Evolutionary conservation across 2,113 vertebrate species (phyloP).

Genomic region (Phocoena sinus): DNA sequence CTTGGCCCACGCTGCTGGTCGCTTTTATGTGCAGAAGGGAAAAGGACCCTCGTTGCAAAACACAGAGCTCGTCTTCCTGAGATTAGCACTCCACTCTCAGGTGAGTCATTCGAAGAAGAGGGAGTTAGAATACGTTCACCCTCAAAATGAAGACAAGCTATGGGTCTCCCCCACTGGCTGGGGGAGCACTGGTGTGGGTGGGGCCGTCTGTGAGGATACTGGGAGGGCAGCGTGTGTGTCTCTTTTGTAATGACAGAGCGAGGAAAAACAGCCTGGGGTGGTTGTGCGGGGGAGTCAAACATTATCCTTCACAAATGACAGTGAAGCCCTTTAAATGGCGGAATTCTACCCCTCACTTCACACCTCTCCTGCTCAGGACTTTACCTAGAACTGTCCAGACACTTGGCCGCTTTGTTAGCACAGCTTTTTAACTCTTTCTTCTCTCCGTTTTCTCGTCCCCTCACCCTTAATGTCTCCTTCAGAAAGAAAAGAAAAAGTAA

Average conservation of each 20-base stretch:
- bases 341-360: not conserved
- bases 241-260: constrained; percentile 42
- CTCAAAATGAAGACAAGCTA: not conserved
- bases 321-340: not conserved
- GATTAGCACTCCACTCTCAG: not conserved
- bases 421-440: not conserved
- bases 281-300: not conserved
- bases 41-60: not conserved
- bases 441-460: not conserved
- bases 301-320: constrained; percentile 39
- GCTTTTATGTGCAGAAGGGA: not conserved
- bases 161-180: not conserved
- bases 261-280: constrained; percentile 18
- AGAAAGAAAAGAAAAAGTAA: not conserved
- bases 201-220: not conserved
- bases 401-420: not conserved
- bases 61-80: not conserved
- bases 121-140: not conserved
- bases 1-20: rapidly evolving
- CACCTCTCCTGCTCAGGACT: not conserved
- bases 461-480: not conserved
- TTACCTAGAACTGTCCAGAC: not conserved
- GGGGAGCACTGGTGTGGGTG: not conserved
- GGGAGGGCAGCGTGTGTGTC: not conserved
- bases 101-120: not conserved